phyloP scores from a whole-genome alignment of 2,888 invertebrate species.

The Glomeris marginata region DNA sequence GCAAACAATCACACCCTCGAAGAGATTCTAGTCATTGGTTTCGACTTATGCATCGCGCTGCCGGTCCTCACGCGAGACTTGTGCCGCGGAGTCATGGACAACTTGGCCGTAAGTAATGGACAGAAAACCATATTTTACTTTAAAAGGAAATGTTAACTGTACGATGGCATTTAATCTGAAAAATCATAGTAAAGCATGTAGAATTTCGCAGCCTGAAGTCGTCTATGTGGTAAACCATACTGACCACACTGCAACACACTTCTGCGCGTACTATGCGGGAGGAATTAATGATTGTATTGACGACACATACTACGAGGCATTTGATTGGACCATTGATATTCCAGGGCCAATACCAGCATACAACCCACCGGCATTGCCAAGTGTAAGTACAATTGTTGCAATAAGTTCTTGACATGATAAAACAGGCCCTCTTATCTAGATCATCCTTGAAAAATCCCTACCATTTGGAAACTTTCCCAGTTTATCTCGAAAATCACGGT shows the following conservation, averaged over 20 bases:
- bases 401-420: neutral
- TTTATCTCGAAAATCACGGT: no score
- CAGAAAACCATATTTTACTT: no score
- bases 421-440: no score
- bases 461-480: no score
- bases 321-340: constrained; percentile 3
- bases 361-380: constrained; percentile 3
- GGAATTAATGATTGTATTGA: neutral
- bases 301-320: constrained; percentile 1
- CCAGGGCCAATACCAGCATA: constrained; percentile 5
- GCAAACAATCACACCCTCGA: neutral
- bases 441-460: no score
- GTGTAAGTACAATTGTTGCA: neutral
- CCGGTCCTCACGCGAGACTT: constrained; percentile 3
- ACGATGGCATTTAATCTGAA: no score
- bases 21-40: neutral
- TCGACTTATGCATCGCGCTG: constrained; percentile 4
- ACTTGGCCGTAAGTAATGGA: no score
- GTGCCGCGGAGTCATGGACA: constrained; percentile 11
- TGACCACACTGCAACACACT: constrained; percentile 3
- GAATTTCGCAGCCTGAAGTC: constrained; percentile 16
- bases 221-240: constrained; percentile 16
- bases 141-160: no score
- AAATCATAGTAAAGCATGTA: no score
- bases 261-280: constrained; percentile 2